Conservation (phyloP, 2,888 invertebrate genomes). For the Caenorhabditis virilis region DNA sequence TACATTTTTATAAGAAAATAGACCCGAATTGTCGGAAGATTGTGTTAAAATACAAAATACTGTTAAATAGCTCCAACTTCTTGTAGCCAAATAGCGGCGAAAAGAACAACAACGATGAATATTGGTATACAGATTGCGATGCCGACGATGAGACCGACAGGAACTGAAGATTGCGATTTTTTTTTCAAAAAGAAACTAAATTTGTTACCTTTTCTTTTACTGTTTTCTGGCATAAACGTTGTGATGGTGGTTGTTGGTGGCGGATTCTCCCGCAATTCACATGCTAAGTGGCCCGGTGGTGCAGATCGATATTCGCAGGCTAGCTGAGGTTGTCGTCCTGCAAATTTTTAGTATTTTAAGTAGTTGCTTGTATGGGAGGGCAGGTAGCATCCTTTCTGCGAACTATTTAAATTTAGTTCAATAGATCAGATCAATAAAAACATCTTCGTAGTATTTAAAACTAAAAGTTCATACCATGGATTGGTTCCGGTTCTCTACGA, state of each 20-base stretch:
- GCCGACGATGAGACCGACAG: constrained; percentile 54
- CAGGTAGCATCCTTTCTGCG: no score
- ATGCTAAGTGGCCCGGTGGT: constrained; percentile 26
- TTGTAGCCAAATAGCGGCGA: constrained; percentile 64
- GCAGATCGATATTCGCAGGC: constrained; percentile 24
- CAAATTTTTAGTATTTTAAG: no score
- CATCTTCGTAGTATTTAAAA: no score
- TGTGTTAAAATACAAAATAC: no score
- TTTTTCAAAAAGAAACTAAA: background rate
- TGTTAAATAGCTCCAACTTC: constrained; percentile 61
- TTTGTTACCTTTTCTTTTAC: constrained; percentile 30
- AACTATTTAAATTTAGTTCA: no score
- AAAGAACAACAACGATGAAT: constrained; percentile 57
- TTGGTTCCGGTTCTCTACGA: constrained; percentile 27
- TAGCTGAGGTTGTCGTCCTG: constrained; percentile 19
- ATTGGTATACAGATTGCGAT: constrained; percentile 58
- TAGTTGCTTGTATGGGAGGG: no score
- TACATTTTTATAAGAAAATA: no score
- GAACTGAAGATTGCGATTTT: constrained; percentile 45
- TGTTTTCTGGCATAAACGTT: constrained; percentile 36
- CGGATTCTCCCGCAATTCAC: constrained; percentile 20
- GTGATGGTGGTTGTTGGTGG: constrained; percentile 21
- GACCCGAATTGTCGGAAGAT: no score
- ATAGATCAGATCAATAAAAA: no score
- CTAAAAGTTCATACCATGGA: no score